phyloP scores from a whole-genome alignment of 1,140 invertebrate genomes.

The Zaprionus taronus region DNA sequence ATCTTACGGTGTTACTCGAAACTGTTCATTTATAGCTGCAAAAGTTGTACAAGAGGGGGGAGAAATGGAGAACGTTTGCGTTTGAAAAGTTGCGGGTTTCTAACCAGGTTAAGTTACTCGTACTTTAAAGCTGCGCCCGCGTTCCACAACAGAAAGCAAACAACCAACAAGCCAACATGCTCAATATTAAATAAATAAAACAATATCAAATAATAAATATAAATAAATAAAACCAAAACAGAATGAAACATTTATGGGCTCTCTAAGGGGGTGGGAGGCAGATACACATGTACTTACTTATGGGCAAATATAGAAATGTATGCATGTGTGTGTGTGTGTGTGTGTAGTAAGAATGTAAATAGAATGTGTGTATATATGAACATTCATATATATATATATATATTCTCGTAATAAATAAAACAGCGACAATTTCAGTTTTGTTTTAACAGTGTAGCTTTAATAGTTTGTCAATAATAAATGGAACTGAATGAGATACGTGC shows the following conservation, averaged over 20 bases:
- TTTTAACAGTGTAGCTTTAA: slow-evolving; percentile 78
- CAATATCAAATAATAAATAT: slow-evolving; percentile 5
- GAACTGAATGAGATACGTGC: slow-evolving; percentile 72
- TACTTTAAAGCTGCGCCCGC: slow-evolving; percentile 64
- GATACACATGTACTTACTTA: slow-evolving; percentile 68
- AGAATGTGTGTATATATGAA: slow-evolving; percentile 38
- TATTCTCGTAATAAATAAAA: slow-evolving; percentile 71
- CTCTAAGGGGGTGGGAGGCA: slow-evolving; percentile 44
- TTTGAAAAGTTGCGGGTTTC: slow-evolving; percentile 43
- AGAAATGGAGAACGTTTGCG: slow-evolving; percentile 53
- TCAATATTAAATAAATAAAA: slow-evolving; percentile 46
- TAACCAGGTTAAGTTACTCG: slow-evolving; percentile 42
- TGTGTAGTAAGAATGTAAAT: slow-evolving; percentile 33
- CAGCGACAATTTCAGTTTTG: slow-evolving; percentile 76
- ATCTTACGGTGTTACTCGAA: slow-evolving; percentile 22
- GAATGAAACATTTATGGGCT: slow-evolving; percentile 69
- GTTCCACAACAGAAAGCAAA: slow-evolving; percentile 76
- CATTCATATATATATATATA: slow-evolving; percentile 46
- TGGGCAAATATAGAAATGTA: slow-evolving; percentile 27
- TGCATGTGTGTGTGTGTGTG: slow-evolving; percentile 32
- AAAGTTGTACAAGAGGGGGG: slow-evolving; percentile 44
- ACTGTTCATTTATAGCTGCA: slow-evolving; percentile 27
- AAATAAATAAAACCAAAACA: slow-evolving; percentile 28
- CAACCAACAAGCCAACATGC: slow-evolving; percentile 81
- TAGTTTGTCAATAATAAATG: slow-evolving; percentile 76